Percentiles rank a stretch among this genome's conserved stretches.
Evolutionary conservation across 2,888 invertebrate species (phyloP).

Genomic region (Acleris sparsana): DNA sequence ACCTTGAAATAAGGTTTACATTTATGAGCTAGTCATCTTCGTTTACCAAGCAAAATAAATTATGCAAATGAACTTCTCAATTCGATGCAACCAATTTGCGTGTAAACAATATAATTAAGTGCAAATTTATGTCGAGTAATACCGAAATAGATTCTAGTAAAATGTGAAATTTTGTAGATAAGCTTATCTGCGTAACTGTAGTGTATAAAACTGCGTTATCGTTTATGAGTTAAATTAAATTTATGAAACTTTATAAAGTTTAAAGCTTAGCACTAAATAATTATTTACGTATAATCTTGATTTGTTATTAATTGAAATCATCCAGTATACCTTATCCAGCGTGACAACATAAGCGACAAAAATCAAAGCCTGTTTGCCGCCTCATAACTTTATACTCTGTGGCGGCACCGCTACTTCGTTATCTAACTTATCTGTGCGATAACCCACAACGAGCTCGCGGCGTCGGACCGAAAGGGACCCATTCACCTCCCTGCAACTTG

Average conservation of each 20-base stretch:
- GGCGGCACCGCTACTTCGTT: slow-evolving; percentile 22
- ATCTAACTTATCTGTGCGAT: slow-evolving; percentile 33
- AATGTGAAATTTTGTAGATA: not conserved
- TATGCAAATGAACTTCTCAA: slow-evolving; percentile 11
- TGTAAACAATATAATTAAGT: slow-evolving; percentile 15
- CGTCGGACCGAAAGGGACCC: slow-evolving; percentile 23
- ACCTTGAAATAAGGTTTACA: too few species aligned
- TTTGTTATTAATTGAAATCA: slow-evolving; percentile 7
- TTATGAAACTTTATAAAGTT: too few species aligned
- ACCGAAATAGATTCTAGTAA: slow-evolving; percentile 1
- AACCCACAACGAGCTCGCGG: slow-evolving; percentile 23
- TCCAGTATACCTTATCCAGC: slow-evolving; percentile 11
- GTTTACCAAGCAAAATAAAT: not conserved
- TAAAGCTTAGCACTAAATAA: too few species aligned
- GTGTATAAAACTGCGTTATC: slow-evolving; percentile 18
- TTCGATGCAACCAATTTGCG: slow-evolving; percentile 14
- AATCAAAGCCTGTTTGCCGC: not conserved
- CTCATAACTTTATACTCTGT: slow-evolving; percentile 8
- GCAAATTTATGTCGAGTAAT: slow-evolving; percentile 13
- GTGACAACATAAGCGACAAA: slow-evolving; percentile 8
- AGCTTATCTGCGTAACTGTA: slow-evolving; percentile 21
- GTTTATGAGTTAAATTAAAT: not conserved
- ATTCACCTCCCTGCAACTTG: slow-evolving; percentile 7
- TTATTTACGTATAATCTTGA: not conserved
- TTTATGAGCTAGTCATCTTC: slow-evolving; percentile 5